Base-by-base conservation (phyloP, 1,140 invertebrate genomes). In the Drosophila pectinifera region DNA sequence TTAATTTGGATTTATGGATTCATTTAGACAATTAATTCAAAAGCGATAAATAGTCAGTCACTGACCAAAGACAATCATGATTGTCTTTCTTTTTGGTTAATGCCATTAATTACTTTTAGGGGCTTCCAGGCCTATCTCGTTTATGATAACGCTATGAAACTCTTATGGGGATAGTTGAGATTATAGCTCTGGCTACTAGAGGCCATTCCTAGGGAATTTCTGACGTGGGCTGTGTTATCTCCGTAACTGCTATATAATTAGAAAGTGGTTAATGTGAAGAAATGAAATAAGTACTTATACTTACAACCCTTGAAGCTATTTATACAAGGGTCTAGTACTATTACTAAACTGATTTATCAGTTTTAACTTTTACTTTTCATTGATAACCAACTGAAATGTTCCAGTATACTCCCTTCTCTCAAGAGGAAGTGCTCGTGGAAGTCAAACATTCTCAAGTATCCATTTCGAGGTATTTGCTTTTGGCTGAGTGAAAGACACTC, bases 161-260 rank as follows among this genome's bases (percentile, higher is more conserved):
- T 22, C 13, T 1, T 16, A 16, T n/a, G 18, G 1, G n/a, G 4
- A 13, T 11, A 24, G 7, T n/a, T 0, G 18, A 63, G 59, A 53
- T 53, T 38, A 36, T 11, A 22, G 7, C 20, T 36, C 8, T 28
- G 22, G 18, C 22, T 62, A 46, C 20, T 49, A 7, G 13, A n/a
- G 1, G 20, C 28, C 63, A 36, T 16, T 51, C 13, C 14, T 1
- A 24, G 16, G 14, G 18, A 18, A 31, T 22, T 38, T 31, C 5
- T 59, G 31, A 59, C 34, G 49, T 7, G n/a, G 16, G 16, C 1
- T 49, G 13, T 18, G n/a, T 64, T 68, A 69, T 69, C 65, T 26
- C 16, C 31, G 39, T 59, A 43, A 51, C 59, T 43, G 22, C 22
- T 16, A 7, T 38, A 39, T n/a, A 22, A 24, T 34, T 26, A 36